A percentile compares a stretch with the other conserved stretches of the same genome.
Conservation (phyloP, 2,113 vertebrate genomes). For the Odontesthes bonariensis region DNA sequence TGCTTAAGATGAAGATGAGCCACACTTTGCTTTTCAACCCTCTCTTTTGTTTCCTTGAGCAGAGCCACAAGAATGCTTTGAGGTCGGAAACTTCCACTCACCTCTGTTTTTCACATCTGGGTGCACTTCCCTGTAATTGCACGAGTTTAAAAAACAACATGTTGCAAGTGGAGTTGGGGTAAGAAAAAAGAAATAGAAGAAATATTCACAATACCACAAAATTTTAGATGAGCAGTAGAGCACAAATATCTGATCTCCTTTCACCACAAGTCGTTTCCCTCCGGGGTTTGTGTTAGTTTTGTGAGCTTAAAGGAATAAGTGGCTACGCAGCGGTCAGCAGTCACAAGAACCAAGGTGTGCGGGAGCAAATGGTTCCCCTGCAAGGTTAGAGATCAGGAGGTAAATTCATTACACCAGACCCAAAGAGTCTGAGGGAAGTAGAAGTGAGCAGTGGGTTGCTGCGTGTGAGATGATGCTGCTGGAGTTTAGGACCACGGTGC, state of each 20-base stretch:
- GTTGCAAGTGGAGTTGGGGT: slow-evolving; percentile 1
- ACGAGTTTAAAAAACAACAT: slow-evolving; percentile 14
- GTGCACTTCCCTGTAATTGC: slow-evolving; percentile 31
- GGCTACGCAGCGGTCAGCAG: not conserved
- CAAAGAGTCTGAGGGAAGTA: not conserved
- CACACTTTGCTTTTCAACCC: not conserved
- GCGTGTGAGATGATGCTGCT: too few relatives aligned
- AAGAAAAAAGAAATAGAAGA: not conserved
- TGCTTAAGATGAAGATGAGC: not conserved
- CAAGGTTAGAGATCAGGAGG: not conserved
- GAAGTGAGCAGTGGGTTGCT: too few relatives aligned
- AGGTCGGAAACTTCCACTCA: slow-evolving; percentile 12
- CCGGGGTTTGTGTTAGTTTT: not conserved
- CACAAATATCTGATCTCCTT: not conserved
- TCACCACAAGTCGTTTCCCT: not conserved
- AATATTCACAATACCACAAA: not conserved
- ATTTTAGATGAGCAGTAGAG: not conserved
- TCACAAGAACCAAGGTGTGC: too few relatives aligned
- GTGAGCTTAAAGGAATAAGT: not conserved
- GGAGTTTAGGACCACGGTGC: too few relatives aligned
- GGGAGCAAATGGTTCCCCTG: not conserved
- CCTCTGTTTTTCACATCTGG: slow-evolving; percentile 12
- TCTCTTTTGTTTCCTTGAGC: slow-evolving; percentile 29
- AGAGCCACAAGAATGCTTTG: slow-evolving; percentile 43
- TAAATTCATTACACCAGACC: not conserved